Conservation (phyloP, 2,113 vertebrate genomes). For the Okapia johnstoni region DNA sequence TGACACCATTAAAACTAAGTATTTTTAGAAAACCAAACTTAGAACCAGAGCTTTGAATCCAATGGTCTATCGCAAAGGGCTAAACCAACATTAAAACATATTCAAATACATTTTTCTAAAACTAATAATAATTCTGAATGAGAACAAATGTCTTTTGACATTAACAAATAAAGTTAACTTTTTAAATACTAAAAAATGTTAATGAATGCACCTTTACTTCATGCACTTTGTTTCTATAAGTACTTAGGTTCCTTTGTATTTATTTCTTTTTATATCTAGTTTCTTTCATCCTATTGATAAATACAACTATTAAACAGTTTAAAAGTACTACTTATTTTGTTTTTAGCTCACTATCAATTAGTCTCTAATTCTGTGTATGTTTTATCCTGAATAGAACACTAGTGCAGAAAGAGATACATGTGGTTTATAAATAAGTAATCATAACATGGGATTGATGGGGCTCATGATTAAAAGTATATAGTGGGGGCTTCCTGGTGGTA, state of each 20-base stretch:
- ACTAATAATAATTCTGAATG: background rate
- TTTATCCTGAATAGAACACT: background rate
- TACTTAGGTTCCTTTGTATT: background rate
- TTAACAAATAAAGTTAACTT: conserved; percentile 16
- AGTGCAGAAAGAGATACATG: background rate
- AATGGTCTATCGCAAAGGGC: background rate
- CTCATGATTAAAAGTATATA: background rate
- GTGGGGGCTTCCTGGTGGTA: background rate
- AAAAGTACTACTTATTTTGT: background rate
- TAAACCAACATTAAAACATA: background rate
- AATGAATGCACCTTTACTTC: background rate
- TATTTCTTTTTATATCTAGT: background rate
- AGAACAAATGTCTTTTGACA: background rate
- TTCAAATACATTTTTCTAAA: conserved; percentile 8
- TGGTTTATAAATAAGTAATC: background rate
- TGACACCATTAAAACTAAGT: conserved; percentile 44
- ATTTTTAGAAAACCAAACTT: background rate
- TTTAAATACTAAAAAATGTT: background rate
- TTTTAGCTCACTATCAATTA: background rate
- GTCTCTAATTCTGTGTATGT: background rate
- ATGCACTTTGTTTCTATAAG: background rate
- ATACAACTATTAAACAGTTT: background rate
- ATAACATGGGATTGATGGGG: background rate
- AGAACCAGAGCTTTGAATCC: conserved; percentile 41
- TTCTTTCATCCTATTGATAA: background rate